Base-by-base conservation (phyloP, 2,113 vertebrate genomes). In the Psephotus haematonotus region DNA sequence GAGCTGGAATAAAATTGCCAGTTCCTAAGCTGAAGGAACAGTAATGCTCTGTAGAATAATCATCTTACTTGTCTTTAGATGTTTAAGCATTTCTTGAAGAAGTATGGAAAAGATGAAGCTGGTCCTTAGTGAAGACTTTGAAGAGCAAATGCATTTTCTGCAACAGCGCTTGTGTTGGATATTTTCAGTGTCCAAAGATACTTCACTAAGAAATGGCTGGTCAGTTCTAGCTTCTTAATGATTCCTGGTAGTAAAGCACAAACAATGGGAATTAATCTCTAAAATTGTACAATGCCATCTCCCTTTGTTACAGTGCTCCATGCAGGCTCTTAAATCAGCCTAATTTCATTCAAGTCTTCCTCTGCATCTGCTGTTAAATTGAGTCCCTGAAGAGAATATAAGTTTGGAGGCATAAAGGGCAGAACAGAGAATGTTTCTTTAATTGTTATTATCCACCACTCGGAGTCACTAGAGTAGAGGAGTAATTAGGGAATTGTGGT, bases 391-490 rank as follows among this genome's bases (percentile, higher is more conserved):
- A 91, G 88, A 89, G 64, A 90, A 86, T 69, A 22, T 9, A 90
- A 52, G 91, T 96, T 89, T 93, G 90, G 68, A 96, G 68, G 76
- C 79, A 82, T 62, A 86, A 93, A 95, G 88, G 84, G 79, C 82
- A 95, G 90, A 95, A 76, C 20, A 91, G 79, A 92, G 80, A 95
- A 65, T 67, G 83, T 68, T 92, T 50, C 72, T 96, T 94, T 96
- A 92, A 94, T 93, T 97, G 88, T 95, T 95, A 90, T 96, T 84
- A 90, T 90, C 68, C 62, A 59, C 64, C 76, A 82, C 82, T 93
- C 52, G 0, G 78, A 91, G 94, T 93, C 90, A 95, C 85, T 84
- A 25, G 64, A 92, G 87, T 91, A 92, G 84, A 93, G 77, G 52
- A 92, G 70, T 88, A 93, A 96, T 97, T 91, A 95, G 80, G 72